Evolutionary conservation across 1,140 invertebrate species (phyloP), one percentile per base, ranked within the genome.

Genomic region (Drosophila erecta): DNA sequence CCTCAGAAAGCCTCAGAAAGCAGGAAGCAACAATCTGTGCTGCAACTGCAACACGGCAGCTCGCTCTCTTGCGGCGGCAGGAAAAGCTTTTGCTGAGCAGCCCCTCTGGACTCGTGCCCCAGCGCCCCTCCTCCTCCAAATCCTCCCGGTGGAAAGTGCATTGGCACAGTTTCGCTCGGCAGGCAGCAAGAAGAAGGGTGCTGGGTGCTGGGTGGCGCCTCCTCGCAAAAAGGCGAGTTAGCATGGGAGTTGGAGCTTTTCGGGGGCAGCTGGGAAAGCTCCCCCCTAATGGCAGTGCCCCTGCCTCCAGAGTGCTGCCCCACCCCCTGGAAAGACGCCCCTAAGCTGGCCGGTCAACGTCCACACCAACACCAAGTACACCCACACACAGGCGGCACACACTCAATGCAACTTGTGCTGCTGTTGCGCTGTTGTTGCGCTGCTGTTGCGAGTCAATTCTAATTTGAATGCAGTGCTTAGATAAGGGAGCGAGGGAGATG

Each of bases 11-110:
- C n/a, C n/a, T n/a, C n/a, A n/a, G n/a, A n/a, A 40, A 66, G 72
- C 76, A 71, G 67, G 67, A 72, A 72, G 67, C 54, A 72, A 72
- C 54, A 72, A 58, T 59, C 53, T 58, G 51, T 37, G 64, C 44
- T 41, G 69, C 70, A 73, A 72, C 47, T 78, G 73, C 30, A 17
- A 35, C 64, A 46, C 37, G 60, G 61, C 62, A 41, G 54, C 61
- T 47, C 57, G 5, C 33, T 53, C 66, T 50, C 53, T 51, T 15
- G 40, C 24, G 17, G 51, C 57, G n/a, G 51, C 15, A 24, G 54
- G 40, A 53, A 69, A 69, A 67, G 64, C 64, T 67, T 66, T 67
- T 53, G 30, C 61, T n/a, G 15, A 20, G 44, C 38, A 24, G 47
- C 20, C 46, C 37, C 10, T 20, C 46, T 50, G 27, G 8, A 33